A percentile compares a stretch with the other conserved stretches of the same genome.
Evolutionary conservation across 2,797 vertebrate species (phyloP).

Genomic region (Amphiprion clarkii): DNA sequence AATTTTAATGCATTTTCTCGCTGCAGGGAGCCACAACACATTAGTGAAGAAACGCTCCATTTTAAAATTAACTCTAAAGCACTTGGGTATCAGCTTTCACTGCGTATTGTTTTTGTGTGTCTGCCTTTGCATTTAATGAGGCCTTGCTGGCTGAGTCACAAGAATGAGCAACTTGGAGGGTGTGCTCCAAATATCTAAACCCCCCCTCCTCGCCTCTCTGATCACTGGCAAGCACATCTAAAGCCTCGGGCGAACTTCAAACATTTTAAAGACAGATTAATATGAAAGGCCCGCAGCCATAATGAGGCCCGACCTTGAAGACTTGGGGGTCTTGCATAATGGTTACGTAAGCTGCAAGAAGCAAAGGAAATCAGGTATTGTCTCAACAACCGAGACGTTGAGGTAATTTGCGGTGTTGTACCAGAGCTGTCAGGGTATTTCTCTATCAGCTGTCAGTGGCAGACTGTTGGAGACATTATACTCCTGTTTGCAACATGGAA

Average conservation of each 20-base stretch:
- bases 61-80: constrained; percentile 3
- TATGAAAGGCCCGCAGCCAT: constrained; percentile 57
- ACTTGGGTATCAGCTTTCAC: constrained; percentile 36
- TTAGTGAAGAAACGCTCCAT: constrained; percentile 11
- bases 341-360: constrained; percentile 60
- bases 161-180: constrained; percentile 58
- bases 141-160: constrained; percentile 48
- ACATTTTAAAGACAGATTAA: constrained; percentile 74
- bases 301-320: constrained; percentile 64
- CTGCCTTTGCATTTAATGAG: constrained; percentile 66
- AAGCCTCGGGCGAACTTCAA: constrained; percentile 62
- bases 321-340: constrained; percentile 60
- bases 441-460: constrained; percentile 22
- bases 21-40: not conserved
- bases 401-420: constrained; percentile 22
- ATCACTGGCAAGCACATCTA: constrained; percentile 70
- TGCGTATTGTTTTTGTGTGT: constrained; percentile 26
- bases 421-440: constrained; percentile 1
- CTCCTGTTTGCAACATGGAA: constrained; percentile 4
- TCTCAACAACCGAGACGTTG: constrained; percentile 34
- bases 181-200: constrained; percentile 40
- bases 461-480: constrained; percentile 1
- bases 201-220: not conserved
- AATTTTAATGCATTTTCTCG: not conserved
- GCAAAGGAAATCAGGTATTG: constrained; percentile 57